phyloP scores from a whole-genome alignment of 2,797 vertebrate genomes.

The Spheniscus humboldti region DNA sequence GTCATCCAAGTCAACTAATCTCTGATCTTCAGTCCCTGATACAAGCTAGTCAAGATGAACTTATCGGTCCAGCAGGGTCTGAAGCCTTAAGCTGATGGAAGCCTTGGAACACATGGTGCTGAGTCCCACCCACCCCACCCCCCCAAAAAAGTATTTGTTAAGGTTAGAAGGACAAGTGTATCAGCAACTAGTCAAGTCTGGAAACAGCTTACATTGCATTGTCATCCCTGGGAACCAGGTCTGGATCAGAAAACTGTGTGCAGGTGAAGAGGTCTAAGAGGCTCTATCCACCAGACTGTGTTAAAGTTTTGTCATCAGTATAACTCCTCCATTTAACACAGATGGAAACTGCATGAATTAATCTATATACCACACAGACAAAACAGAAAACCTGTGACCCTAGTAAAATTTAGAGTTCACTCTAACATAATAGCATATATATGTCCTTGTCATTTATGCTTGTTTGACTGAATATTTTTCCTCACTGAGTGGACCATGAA shows the following conservation, averaged over 20 bases:
- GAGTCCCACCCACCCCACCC: background rate
- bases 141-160: background rate
- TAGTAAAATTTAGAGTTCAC: background rate
- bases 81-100: background rate
- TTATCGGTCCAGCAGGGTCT: background rate
- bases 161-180: background rate
- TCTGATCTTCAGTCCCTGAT: background rate
- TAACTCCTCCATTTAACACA: background rate
- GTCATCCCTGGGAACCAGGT: background rate
- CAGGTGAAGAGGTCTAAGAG: background rate
- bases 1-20: background rate
- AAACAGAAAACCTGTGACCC: background rate
- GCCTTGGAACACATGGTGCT: background rate
- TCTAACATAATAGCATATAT: background rate
- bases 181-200: background rate
- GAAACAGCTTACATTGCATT: rapidly evolving
- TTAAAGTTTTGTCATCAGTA: background rate
- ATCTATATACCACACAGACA: background rate
- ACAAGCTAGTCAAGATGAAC: background rate
- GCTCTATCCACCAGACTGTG: too few species aligned
- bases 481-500: background rate
- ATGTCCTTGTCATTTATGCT: background rate
- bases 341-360: background rate
- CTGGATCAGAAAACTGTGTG: background rate
- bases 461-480: background rate